These are phyloP conservation scores for Cerastis leucographa DNA, from an alignment of 2,888 invertebrate species.

Conservation along the genomic window DNA sequence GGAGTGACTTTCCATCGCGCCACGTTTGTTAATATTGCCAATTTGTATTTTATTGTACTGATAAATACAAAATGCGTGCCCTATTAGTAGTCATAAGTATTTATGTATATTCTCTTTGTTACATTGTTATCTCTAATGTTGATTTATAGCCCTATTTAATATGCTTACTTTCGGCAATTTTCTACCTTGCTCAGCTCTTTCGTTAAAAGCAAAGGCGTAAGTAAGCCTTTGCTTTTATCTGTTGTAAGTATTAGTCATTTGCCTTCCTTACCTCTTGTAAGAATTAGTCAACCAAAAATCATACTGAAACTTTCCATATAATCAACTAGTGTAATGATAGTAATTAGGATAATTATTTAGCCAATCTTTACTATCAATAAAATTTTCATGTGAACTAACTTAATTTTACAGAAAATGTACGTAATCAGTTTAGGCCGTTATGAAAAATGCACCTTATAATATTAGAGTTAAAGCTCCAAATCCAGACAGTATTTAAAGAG, in stretches of 20 bases:
- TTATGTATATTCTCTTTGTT: background rate
- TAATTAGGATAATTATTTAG: too few relatives aligned
- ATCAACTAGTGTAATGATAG: too few relatives aligned
- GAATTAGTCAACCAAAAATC: background rate
- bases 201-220: background rate
- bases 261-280: background rate
- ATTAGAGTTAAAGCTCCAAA: background rate
- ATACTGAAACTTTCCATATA: too few relatives aligned
- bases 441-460: background rate
- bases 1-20: slow-evolving; percentile 47
- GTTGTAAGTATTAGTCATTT: background rate
- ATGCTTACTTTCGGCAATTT: background rate
- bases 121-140: background rate
- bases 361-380: background rate
- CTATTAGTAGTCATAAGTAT: background rate
- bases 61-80: slow-evolving; percentile 7
- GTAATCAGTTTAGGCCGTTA: background rate
- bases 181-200: background rate
- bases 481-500: background rate
- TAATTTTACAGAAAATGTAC: background rate
- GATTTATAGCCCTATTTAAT: background rate
- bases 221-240: background rate
- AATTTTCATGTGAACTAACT: background rate
- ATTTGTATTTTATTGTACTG: slow-evolving; percentile 32
- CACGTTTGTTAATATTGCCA: slow-evolving; percentile 39